Conservation (phyloP, 2,797 vertebrate genomes). For the Neoniphon sammara region DNA sequence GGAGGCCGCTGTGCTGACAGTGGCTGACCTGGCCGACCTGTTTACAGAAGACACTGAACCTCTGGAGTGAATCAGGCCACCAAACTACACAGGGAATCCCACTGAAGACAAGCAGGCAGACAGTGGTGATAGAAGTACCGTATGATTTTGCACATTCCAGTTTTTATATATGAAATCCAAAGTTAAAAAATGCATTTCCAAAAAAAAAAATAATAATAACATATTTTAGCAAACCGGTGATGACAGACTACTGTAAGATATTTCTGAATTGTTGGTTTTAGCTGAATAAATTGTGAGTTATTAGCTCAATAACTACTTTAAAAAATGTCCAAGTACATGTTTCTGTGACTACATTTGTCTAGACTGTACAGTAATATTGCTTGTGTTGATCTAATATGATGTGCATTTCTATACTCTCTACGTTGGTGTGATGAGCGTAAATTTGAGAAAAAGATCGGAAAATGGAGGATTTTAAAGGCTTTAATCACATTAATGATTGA, state of each 20-base stretch:
- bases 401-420: constrained; percentile 49
- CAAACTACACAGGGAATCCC: neutral
- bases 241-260: neutral
- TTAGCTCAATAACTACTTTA: constrained; percentile 22
- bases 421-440: neutral
- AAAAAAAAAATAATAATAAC: constrained; percentile 19
- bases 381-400: constrained; percentile 27
- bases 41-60: constrained; percentile 93
- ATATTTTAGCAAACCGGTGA: constrained; percentile 42
- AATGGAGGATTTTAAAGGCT: constrained; percentile 10
- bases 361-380: constrained; percentile 33
- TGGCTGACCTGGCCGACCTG: constrained; percentile 94
- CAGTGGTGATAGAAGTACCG: neutral
- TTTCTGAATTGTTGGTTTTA: constrained; percentile 36
- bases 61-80: constrained; percentile 71
- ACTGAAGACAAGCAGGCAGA: constrained; percentile 1
- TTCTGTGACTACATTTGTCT: constrained; percentile 23
- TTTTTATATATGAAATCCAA: constrained; percentile 54
- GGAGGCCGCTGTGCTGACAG: constrained; percentile 94
- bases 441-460: neutral
- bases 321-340: constrained; percentile 19
- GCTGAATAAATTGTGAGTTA: constrained; percentile 12
- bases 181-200: constrained; percentile 35
- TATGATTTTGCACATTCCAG: constrained; percentile 71
- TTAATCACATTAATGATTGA: constrained; percentile 25